A percentile compares a stretch with the other conserved stretches of the same genome.
Evolutionary conservation across 2,888 invertebrate genomes (phyloP).

Genomic region (Dascillus cervinus): DNA sequence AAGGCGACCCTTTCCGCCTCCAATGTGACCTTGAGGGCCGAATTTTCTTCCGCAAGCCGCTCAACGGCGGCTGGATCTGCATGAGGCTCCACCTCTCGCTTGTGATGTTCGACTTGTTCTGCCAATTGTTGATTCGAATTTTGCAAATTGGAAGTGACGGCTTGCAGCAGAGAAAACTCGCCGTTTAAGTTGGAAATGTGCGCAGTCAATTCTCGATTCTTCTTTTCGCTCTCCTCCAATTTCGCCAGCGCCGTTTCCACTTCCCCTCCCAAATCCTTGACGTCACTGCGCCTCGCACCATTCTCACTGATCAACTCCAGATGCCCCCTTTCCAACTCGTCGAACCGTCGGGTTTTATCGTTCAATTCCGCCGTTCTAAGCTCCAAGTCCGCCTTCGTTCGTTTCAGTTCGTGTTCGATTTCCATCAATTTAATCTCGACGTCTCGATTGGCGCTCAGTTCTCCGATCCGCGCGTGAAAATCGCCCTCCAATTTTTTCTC

Average conservation of each 20-base stretch:
- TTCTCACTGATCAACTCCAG: conserved; percentile 34
- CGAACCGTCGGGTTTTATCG: conserved; percentile 21
- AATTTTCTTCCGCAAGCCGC: no score
- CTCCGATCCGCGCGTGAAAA: no score
- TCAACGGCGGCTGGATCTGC: no score
- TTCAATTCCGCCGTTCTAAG: conserved; percentile 37
- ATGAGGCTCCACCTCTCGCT: no score
- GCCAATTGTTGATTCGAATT: conserved; percentile 1
- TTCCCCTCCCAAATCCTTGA: conserved; percentile 38
- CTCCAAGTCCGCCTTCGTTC: conserved; percentile 38
- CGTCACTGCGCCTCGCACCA: no score
- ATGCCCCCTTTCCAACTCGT: conserved; percentile 30
- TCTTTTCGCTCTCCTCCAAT: conserved; percentile 41
- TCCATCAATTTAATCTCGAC: conserved; percentile 45
- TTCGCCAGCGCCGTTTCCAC: no score
- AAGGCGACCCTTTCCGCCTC: no score
- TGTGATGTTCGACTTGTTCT: conserved; percentile 3
- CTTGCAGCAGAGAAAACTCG: conserved; percentile 1
- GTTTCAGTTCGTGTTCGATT: conserved; percentile 41
- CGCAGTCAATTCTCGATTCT: conserved; percentile 1
- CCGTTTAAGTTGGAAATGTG: no score
- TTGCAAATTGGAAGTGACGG: conserved; percentile 1
- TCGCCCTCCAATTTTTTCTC: conserved; percentile 24
- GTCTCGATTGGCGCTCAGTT: no score
- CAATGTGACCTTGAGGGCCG: no score